A percentile compares a stretch with the other conserved stretches of the same genome.
Evolutionary conservation across 2,888 invertebrate species (phyloP).

Genomic region (Podabrus alpinus): DNA sequence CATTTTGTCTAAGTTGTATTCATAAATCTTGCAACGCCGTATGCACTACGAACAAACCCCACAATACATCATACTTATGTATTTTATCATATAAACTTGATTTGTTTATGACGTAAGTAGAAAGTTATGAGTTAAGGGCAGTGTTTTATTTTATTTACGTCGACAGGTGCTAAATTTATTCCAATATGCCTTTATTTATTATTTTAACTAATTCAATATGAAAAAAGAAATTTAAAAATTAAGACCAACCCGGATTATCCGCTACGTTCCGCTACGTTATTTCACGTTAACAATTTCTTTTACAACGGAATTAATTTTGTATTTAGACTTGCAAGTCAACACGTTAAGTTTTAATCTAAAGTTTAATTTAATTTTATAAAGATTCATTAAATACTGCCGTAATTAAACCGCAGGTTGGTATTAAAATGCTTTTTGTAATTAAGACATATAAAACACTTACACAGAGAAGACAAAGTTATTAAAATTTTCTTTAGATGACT

Average conservation of each 20-base stretch:
- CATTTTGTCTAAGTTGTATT: constrained; percentile 20
- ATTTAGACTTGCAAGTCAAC: background rate
- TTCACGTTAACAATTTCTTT: background rate
- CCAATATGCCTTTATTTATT: constrained; percentile 10
- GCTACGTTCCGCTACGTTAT: background rate
- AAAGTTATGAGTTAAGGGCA: constrained; percentile 15
- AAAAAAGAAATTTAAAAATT: background rate
- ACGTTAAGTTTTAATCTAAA: constrained; percentile 17
- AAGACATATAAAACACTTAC: constrained; percentile 14
- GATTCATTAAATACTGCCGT: constrained; percentile 25
- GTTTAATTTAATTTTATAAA: constrained; percentile 25
- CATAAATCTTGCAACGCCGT: constrained; percentile 25
- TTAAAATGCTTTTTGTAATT: constrained; percentile 30
- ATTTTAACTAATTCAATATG: background rate
- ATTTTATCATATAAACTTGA: constrained; percentile 22
- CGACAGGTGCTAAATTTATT: constrained; percentile 12
- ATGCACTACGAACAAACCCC: constrained; percentile 17
- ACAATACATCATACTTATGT: constrained; percentile 25
- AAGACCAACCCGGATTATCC: background rate
- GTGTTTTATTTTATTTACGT: constrained; percentile 15
- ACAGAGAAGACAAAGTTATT: constrained; percentile 11
- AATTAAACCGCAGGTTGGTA: constrained; percentile 30
- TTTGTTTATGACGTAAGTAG: constrained; percentile 24
- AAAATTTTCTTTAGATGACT: constrained; percentile 1
- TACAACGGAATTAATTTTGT: background rate